phyloP scores from a whole-genome alignment of 2,113 vertebrate genomes.

The Aspiorhynchus laticeps region DNA sequence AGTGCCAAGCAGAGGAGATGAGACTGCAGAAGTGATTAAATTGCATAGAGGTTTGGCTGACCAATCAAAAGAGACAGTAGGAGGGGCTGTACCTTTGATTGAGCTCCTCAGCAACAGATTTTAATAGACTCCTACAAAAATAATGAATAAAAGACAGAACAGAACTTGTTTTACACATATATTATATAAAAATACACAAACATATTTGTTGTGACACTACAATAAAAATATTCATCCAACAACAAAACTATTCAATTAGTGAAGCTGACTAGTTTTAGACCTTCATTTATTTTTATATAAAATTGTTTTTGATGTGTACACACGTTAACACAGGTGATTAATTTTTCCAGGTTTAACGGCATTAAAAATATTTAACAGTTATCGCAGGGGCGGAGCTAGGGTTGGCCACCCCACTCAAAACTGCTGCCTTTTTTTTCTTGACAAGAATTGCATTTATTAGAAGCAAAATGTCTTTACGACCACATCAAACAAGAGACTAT shows the following conservation, averaged over 20 bases:
- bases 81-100: conserved; percentile 85
- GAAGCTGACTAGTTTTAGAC: too few relatives aligned
- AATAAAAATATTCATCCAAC: neutral
- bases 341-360: too few relatives aligned
- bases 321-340: too few relatives aligned
- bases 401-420: too few relatives aligned
- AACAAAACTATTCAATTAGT: neutral
- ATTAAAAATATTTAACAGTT: too few relatives aligned
- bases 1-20: conserved; percentile 42
- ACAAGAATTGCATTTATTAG: too few relatives aligned
- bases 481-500: too few relatives aligned
- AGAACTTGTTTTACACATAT: neutral
- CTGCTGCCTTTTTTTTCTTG: too few relatives aligned
- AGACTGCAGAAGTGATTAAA: conserved; percentile 38
- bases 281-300: too few relatives aligned
- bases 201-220: neutral
- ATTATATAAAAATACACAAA: neutral
- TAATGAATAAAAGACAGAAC: conserved; percentile 37
- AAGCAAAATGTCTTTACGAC: too few relatives aligned
- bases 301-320: too few relatives aligned
- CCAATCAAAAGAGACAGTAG: conserved; percentile 9
- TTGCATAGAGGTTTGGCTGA: conserved; percentile 32
- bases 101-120: conserved; percentile 97
- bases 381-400: too few relatives aligned
- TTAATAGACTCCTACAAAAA: conserved; percentile 90